Percentiles rank a stretch among this genome's conserved stretches.
These are phyloP conservation scores for Ferdinandea cuprea DNA, from an alignment of 2,888 invertebrate species.

Conservation along the genomic window DNA sequence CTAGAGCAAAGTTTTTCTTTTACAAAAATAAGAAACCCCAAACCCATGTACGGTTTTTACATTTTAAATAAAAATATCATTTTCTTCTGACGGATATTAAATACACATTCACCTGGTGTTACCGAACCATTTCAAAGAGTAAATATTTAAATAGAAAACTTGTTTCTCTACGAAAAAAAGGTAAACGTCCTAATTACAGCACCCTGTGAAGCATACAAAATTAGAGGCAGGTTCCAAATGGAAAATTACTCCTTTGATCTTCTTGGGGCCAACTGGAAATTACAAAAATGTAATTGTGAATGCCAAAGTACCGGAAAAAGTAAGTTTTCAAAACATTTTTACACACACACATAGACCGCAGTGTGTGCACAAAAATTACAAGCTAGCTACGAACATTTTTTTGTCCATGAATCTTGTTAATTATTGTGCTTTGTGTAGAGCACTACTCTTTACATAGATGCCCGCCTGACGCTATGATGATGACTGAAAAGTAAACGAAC, in stretches of 20 bases:
- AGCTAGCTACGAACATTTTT: no score
- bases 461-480: not conserved
- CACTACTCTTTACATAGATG: not conserved
- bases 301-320: constrained; percentile 43
- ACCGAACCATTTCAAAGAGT: not conserved
- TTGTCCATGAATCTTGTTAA: constrained; percentile 38
- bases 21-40: no score
- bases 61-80: no score
- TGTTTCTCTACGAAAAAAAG: not conserved
- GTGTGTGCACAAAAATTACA: constrained; percentile 8
- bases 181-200: not conserved
- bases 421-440: constrained; percentile 34
- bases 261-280: not conserved
- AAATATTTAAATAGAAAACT: not conserved
- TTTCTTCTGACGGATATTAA: not conserved
- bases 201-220: not conserved
- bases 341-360: not conserved
- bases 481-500: constrained; percentile 26
- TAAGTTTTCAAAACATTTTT: constrained; percentile 3
- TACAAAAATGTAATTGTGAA: constrained; percentile 62
- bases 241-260: constrained; percentile 19
- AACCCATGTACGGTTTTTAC: no score
- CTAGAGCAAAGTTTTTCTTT: no score
- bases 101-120: not conserved
- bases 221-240: not conserved